Evolutionary conservation across 2,888 invertebrate species (phyloP).

Genomic region (Cenopis cana): DNA sequence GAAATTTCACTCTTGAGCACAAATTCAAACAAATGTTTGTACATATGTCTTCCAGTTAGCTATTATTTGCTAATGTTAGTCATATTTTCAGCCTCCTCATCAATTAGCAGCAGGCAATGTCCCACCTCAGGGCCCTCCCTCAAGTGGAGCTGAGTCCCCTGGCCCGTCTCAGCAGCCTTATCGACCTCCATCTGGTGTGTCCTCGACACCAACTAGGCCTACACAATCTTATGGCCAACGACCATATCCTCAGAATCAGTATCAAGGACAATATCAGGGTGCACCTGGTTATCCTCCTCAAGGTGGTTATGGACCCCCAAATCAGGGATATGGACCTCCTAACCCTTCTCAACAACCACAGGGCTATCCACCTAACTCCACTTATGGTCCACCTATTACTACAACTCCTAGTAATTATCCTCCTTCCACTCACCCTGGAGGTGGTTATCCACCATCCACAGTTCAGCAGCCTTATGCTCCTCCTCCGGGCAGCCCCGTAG

Average conservation of each 20-base stretch:
- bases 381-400: conserved; percentile 86
- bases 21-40: not conserved
- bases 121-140: conserved; percentile 74
- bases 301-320: conserved; percentile 88
- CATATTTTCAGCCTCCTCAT: conserved; percentile 83
- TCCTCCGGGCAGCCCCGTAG: conserved; percentile 77
- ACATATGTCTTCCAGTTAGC: not conserved
- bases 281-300: conserved; percentile 88
- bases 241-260: conserved; percentile 88
- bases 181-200: conserved; percentile 80
- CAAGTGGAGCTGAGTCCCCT: conserved; percentile 70
- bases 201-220: conserved; percentile 84
- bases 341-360: conserved; percentile 87
- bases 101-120: conserved; percentile 83
- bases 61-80: conserved; percentile 45
- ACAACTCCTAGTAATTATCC: conserved; percentile 85
- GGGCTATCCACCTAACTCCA: conserved; percentile 87
- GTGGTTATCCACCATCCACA: conserved; percentile 77
- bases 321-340: conserved; percentile 87
- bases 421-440: conserved; percentile 79
- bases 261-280: conserved; percentile 85
- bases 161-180: conserved; percentile 79
- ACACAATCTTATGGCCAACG: conserved; percentile 89
- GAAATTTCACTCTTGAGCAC: not conserved
- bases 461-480: conserved; percentile 81